phyloP scores from a whole-genome alignment of 2,888 invertebrate genomes.

The Mongoloraphidia duomilia region DNA sequence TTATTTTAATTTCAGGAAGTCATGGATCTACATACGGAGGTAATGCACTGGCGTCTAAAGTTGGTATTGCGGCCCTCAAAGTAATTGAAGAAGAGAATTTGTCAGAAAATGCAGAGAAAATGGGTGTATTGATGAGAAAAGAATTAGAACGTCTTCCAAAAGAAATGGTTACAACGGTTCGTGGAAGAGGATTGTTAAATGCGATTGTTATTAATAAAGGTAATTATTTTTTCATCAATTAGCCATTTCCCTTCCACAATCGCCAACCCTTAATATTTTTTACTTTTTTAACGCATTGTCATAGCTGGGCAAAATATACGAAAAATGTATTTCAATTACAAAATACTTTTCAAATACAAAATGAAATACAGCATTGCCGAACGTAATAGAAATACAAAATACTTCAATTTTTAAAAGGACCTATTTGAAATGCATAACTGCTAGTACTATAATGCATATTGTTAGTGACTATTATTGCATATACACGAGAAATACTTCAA shows the following conservation, averaged over 20 bases:
- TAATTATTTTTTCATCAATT: slow-evolving; percentile 25
- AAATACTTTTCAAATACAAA: too few relatives aligned
- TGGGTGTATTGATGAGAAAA: slow-evolving; percentile 50
- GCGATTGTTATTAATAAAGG: slow-evolving; percentile 59
- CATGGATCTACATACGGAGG: slow-evolving; percentile 82
- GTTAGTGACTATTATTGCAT: too few relatives aligned
- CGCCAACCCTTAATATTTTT: background rate
- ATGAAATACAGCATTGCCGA: too few relatives aligned
- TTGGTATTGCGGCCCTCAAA: slow-evolving; percentile 59
- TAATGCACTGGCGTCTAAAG: slow-evolving; percentile 61
- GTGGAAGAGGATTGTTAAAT: slow-evolving; percentile 66
- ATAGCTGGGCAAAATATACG: too few relatives aligned
- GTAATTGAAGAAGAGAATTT: slow-evolving; percentile 63
- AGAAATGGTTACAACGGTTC: slow-evolving; percentile 44
- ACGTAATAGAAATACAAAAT: too few relatives aligned
- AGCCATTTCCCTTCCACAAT: background rate
- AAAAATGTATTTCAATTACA: too few relatives aligned
- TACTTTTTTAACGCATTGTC: too few relatives aligned
- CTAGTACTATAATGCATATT: too few relatives aligned
- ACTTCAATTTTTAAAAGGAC: too few relatives aligned
- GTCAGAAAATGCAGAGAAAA: slow-evolving; percentile 51
- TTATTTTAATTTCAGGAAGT: slow-evolving; percentile 25
- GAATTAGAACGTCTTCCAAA: slow-evolving; percentile 47
- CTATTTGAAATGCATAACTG: too few relatives aligned
- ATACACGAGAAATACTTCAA: too few relatives aligned